phyloP scores from a whole-genome alignment of 2,797 vertebrate genomes.

The Myotis daubentonii region DNA sequence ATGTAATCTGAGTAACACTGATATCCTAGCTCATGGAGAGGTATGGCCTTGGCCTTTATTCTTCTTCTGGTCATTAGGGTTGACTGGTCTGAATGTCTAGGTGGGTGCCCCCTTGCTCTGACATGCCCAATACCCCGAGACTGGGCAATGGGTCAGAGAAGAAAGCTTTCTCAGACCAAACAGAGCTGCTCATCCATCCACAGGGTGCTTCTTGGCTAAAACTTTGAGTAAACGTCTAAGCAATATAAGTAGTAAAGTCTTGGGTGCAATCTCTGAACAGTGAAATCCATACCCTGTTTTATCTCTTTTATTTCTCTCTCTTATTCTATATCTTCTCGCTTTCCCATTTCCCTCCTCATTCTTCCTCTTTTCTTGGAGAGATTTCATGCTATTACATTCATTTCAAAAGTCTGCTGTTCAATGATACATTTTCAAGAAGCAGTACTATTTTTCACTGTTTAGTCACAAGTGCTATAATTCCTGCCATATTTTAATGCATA shows the following conservation, averaged over 20 bases:
- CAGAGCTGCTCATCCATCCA: too few species aligned
- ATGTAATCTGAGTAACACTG: not conserved
- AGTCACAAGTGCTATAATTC: not conserved
- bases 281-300: not conserved
- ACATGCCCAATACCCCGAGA: not conserved
- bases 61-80: not conserved
- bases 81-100: not conserved
- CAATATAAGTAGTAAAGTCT: not conserved
- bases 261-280: not conserved
- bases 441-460: not conserved
- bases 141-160: not conserved
- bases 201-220: not conserved
- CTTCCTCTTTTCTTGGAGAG: not conserved
- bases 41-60: not conserved
- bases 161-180: not conserved
- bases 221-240: not conserved
- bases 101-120: not conserved
- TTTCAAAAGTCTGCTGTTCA: slow-evolving; percentile 19
- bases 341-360: not conserved
- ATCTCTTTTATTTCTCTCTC: not conserved
- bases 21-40: not conserved
- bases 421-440: not conserved
- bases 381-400: not conserved
- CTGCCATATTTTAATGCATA: not conserved
- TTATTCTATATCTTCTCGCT: not conserved